Conservation (phyloP, 2,888 invertebrate genomes). For the Tetramorium bicarinatum region DNA sequence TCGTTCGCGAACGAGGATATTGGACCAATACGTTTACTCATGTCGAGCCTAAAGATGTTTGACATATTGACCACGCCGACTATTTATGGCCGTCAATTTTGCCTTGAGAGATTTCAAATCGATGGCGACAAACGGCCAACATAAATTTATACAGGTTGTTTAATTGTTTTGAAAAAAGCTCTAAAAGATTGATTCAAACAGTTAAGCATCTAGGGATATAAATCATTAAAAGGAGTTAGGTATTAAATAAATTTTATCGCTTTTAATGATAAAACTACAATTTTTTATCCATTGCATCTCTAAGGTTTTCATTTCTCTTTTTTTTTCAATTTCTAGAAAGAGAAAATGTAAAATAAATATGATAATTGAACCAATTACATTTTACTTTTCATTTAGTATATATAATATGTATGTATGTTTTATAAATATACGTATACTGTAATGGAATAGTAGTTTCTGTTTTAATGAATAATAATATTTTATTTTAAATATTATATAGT, state of each 20-base stretch:
- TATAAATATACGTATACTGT: neutral
- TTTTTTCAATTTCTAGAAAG: neutral
- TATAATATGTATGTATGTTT: neutral
- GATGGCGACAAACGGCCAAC: neutral
- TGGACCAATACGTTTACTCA: constrained; percentile 46
- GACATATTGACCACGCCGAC: constrained; percentile 46
- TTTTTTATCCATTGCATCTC: neutral
- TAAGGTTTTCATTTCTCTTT: neutral
- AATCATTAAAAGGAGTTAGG: neutral
- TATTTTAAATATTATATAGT: constrained; percentile 12
- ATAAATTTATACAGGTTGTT: constrained; percentile 5
- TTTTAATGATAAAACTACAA: neutral
- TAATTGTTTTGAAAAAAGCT: constrained; percentile 13
- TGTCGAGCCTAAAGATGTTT: constrained; percentile 44
- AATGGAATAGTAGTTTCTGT: neutral
- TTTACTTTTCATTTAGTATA: constrained; percentile 5
- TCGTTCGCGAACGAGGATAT: constrained; percentile 33
- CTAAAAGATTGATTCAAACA: neutral
- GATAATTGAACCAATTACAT: neutral
- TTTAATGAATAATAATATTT: constrained; percentile 22
- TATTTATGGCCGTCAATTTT: constrained; percentile 51
- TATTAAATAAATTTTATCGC: neutral
- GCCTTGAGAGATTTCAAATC: constrained; percentile 20
- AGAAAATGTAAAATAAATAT: neutral
- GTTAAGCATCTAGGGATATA: neutral